phyloP scores from a whole-genome alignment of 37 sponge, comb jelly and placozoan species.

The Halisarca cf. caerulea region DNA sequence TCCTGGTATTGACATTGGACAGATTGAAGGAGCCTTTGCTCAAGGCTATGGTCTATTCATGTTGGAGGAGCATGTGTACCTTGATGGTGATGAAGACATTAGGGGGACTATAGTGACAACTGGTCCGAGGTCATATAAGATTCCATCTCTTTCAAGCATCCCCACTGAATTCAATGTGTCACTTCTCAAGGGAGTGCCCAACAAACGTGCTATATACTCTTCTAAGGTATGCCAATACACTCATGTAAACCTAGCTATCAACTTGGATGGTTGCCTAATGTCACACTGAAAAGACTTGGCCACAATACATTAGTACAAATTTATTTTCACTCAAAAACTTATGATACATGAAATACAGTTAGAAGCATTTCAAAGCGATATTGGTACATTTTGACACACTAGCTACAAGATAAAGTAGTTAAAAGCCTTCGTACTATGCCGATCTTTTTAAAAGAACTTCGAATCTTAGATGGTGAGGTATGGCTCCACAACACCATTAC shows the following conservation, averaged over 20 bases:
- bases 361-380: too few species aligned
- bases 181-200: conserved; percentile 62
- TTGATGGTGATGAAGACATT: conserved; percentile 40
- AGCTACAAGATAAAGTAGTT: too few species aligned
- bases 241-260: too few species aligned
- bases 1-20: conserved; percentile 89
- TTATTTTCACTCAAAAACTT: neutral
- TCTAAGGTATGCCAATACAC: conserved; percentile 63
- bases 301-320: neutral
- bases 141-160: conserved; percentile 66
- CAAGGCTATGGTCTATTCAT: conserved; percentile 78
- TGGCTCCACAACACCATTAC: too few species aligned
- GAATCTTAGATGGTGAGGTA: too few species aligned
- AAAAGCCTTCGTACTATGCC: too few species aligned
- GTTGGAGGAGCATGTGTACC: conserved; percentile 68
- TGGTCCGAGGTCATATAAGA: conserved; percentile 87
- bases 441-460: too few species aligned
- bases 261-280: neutral
- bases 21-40: conserved; percentile 81
- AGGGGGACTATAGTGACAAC: conserved; percentile 64
- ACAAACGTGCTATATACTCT: conserved; percentile 71
- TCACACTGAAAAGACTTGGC: neutral
- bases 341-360: too few species aligned
- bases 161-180: conserved; percentile 77
- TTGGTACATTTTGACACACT: too few species aligned